Conservation (phyloP, 2,113 vertebrate genomes). For the Falcunculus frontatus region DNA sequence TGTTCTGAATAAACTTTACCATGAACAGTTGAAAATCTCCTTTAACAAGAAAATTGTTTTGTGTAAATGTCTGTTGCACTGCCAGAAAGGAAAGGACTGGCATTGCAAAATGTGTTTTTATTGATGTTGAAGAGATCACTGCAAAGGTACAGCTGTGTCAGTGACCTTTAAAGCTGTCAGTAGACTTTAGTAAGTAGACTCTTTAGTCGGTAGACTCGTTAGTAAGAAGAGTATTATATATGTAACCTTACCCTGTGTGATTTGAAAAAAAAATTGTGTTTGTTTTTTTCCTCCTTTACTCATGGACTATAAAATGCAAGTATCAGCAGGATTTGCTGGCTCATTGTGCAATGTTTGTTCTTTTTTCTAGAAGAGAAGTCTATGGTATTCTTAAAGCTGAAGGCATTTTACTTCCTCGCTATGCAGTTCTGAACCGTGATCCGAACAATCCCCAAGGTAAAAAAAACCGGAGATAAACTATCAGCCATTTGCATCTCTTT, state of each 20-base stretch:
- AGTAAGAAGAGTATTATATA: not conserved
- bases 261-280: not conserved
- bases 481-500: not conserved
- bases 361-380: constrained; percentile 82
- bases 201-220: not conserved
- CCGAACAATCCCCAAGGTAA: constrained; percentile 88
- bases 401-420: constrained; percentile 88
- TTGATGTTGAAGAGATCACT: not conserved
- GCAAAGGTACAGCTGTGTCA: not conserved
- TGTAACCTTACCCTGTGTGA: not conserved
- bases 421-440: constrained; percentile 86
- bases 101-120: not conserved
- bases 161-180: not conserved
- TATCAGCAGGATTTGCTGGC: not conserved
- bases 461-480: not conserved
- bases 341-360: not conserved
- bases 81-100: not conserved
- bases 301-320: not conserved
- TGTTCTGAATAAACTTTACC: not conserved
- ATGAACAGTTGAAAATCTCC: not conserved
- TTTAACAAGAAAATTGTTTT: not conserved
- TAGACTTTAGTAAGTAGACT: not conserved
- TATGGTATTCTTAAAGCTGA: constrained; percentile 87
- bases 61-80: not conserved
- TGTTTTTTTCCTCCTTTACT: not conserved